These are phyloP conservation scores for Epinephelus malabaricus DNA, from an alignment of 2,797 vertebrate species.

Conservation along the genomic window DNA sequence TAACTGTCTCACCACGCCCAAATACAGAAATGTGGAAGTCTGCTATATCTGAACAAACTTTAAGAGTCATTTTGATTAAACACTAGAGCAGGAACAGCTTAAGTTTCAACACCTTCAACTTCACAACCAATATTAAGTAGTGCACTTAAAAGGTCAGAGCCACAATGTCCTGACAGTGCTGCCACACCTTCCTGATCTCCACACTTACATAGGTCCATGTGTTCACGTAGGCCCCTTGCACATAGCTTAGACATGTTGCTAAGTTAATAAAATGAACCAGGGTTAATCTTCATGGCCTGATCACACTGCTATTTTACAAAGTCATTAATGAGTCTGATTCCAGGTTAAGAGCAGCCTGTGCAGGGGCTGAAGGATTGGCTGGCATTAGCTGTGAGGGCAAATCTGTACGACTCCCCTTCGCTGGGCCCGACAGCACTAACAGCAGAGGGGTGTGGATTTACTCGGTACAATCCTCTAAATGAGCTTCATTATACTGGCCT, in stretches of 20 bases:
- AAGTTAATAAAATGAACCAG: conserved; percentile 83
- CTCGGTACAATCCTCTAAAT: conserved; percentile 81
- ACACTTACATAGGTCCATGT: conserved; percentile 56
- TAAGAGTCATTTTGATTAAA: neutral
- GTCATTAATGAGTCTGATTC: conserved; percentile 82
- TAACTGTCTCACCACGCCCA: too few relatives aligned
- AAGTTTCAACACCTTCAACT: neutral
- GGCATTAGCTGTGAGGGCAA: conserved; percentile 76
- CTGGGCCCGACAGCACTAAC: conserved; percentile 56
- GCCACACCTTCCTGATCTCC: conserved; percentile 53
- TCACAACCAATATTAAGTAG: neutral
- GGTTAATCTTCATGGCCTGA: conserved; percentile 82
- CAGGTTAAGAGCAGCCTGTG: conserved; percentile 74
- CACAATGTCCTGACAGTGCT: neutral
- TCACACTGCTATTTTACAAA: conserved; percentile 76
- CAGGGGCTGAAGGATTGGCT: conserved; percentile 75
- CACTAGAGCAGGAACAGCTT: neutral
- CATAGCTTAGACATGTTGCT: conserved; percentile 77
- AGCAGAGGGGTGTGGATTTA: conserved; percentile 81
- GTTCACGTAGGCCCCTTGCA: conserved; percentile 47
- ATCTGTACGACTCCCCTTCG: conserved; percentile 64
- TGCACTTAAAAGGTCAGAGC: conserved; percentile 1
- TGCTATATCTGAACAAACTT: too few relatives aligned
- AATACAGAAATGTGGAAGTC: too few relatives aligned
- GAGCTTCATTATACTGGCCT: conserved; percentile 83